A percentile compares a stretch with the other conserved stretches of the same genome.
phyloP scores from a whole-genome alignment of 2,888 invertebrate species.

The Eilema sororculum region DNA sequence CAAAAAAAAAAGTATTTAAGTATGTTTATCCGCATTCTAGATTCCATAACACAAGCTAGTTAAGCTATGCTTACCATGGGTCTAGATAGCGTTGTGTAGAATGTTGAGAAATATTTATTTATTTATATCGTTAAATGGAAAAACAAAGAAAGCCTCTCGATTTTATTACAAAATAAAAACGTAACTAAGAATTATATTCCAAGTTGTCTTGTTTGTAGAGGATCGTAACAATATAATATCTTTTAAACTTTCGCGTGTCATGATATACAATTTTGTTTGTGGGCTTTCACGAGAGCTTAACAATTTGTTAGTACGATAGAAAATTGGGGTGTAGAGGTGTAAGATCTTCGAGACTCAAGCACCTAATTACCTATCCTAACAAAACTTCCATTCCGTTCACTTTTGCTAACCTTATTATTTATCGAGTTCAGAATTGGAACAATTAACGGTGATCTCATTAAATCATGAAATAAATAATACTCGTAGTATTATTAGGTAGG shows the following conservation, averaged over 20 bases:
- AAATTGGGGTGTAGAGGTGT: neutral
- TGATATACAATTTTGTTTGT: neutral
- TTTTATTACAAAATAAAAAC: neutral
- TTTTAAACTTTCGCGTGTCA: neutral
- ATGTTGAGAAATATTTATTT: too few species aligned
- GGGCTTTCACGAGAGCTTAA: neutral
- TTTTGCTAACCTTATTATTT: neutral
- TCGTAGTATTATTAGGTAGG: too few species aligned
- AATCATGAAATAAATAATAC: neutral
- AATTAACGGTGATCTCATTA: neutral
- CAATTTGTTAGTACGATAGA: neutral
- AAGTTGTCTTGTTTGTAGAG: slow-evolving; percentile 2
- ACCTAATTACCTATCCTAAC: neutral
- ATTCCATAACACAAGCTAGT: too few species aligned
- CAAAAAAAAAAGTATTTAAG: too few species aligned
- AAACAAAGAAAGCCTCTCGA: neutral
- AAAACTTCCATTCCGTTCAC: neutral
- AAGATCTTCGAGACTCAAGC: too few species aligned
- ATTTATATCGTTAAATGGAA: neutral
- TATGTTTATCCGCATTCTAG: too few species aligned
- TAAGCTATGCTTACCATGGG: too few species aligned
- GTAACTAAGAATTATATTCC: slow-evolving; percentile 8
- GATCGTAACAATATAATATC: neutral
- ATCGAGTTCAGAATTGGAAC: too few species aligned
- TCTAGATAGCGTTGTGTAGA: too few species aligned